Evolutionary conservation across 2,113 vertebrate genomes (phyloP).

Genomic region (Mus musculus): GRCm39 chr4:104288501-104289000

Average conservation of each 20-base stretch:
- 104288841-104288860: constrained; percentile 62
- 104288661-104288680: background rate
- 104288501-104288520: background rate
- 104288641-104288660: background rate
- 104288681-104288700: background rate
- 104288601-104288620: constrained; percentile 44
- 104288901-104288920: background rate
- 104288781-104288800: constrained; percentile 53
- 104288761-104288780: constrained; percentile 52
- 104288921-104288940: background rate
- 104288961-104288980: constrained; percentile 61
- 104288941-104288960: constrained; percentile 65
- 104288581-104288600: background rate
- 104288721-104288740: constrained; percentile 41
- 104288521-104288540: background rate
- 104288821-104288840: constrained; percentile 75
- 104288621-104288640: background rate
- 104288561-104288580: constrained; percentile 19
- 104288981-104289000: constrained; percentile 70
- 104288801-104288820: constrained; percentile 55
- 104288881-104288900: background rate
- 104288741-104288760: constrained; percentile 16
- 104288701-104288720: background rate
- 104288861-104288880: constrained; percentile 34
- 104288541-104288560: background rate